Base-by-base conservation (phyloP, 2,888 invertebrate genomes). In the Lasioglossum vierecki region DNA sequence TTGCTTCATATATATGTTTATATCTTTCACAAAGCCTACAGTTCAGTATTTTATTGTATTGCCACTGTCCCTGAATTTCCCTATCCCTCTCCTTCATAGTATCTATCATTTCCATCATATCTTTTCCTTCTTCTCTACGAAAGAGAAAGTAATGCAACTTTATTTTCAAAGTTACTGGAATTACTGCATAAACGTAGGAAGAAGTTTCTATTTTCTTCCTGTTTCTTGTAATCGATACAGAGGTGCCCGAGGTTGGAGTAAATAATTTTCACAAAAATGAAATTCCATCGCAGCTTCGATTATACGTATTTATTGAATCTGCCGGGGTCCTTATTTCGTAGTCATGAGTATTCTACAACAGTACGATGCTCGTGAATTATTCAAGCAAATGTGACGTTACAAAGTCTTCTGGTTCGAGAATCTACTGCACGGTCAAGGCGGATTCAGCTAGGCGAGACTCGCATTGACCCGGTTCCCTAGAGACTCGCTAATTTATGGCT, bases 361-460 rank as follows among this genome's bases (percentile, higher is more conserved):
- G 41, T 11, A 5, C 35, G 26, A 44, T 18, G 15, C 26, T 72
- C 46, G 41, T 41, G n/a, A 41, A 41, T n/a, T 26, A 41, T 41
- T 71, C 70, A 44, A n/a, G n/a, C n/a, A 15, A 71, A n/a, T 44
- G 13, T n/a, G 41, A 44, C 44, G 44, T 71, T 44, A 44, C 41
- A 41, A 44, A 71, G 66, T 66, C 30, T 30, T 66, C 30, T 35
- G 66, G 35, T 35, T 66, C 66, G 35, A 15, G 46, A 35, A 18
- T 66, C 66, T 66, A 66, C 66, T 66, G 18, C 8, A 66, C 66
- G 66, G 66, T 66, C 66, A 66, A 66, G 66, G 66, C 30, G 66
- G 66, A 35, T 3, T 18, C 66, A 18, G 66, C 66, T 66, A 35
- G 18, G 66, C 66, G 66, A 66, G 35, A 66, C 8, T 35, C 66